These are phyloP conservation scores for Ceratothoa steindachneri DNA, from an alignment of 2,888 invertebrate genomes.

Conservation along the genomic window DNA sequence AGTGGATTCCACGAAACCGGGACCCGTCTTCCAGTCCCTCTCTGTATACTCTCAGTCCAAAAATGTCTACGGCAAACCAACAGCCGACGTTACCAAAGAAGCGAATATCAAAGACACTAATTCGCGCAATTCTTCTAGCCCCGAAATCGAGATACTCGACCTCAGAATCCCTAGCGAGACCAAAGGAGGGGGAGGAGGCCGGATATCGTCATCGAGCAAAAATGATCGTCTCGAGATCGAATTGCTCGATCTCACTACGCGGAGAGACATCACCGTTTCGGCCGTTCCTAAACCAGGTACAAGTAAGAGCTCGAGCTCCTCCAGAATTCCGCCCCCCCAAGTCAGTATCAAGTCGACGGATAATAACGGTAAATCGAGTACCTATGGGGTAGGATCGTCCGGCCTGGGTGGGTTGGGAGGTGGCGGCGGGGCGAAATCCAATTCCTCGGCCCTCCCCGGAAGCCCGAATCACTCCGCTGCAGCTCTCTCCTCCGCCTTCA, in stretches of 20 bases:
- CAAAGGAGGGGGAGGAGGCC: conserved; percentile 23
- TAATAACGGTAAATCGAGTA: conserved; percentile 27
- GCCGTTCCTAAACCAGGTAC: conserved; percentile 40
- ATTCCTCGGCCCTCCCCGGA: conserved; percentile 17
- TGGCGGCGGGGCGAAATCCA: background rate
- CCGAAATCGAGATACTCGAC: conserved; percentile 46
- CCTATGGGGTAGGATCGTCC: conserved; percentile 5
- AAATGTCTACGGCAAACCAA: conserved; percentile 46
- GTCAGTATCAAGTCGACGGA: conserved; percentile 43
- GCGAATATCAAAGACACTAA: conserved; percentile 25
- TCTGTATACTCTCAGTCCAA: conserved; percentile 43
- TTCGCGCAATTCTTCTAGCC: conserved; percentile 34
- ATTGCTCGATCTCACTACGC: conserved; percentile 41
- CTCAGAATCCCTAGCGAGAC: conserved; percentile 35
- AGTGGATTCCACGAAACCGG: conserved; percentile 35
- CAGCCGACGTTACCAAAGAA: conserved; percentile 25
- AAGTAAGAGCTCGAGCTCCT: conserved; percentile 19
- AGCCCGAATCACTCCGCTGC: conserved; percentile 26
- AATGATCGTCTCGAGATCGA: conserved; percentile 40
- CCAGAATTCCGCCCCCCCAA: conserved; percentile 38
- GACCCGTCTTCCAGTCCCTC: conserved; percentile 45
- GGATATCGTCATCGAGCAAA: conserved; percentile 12
- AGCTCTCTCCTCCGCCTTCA: conserved; percentile 21
- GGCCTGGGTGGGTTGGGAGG: background rate
- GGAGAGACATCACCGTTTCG: conserved; percentile 46